Conservation (phyloP, 2,888 invertebrate species). For the Cosmorhoe ocellata region DNA sequence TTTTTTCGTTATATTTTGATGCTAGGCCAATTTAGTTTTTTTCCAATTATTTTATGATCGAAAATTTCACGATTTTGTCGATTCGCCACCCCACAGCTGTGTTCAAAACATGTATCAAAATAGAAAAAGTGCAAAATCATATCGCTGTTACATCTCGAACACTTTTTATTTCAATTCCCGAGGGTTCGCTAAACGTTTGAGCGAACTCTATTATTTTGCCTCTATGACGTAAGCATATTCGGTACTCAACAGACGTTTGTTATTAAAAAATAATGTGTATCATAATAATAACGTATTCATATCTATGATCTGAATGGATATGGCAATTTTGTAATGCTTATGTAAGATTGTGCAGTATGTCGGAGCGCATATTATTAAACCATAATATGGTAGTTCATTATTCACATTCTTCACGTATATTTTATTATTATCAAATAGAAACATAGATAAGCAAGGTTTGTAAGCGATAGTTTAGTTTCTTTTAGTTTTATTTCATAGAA, state of each 20-base stretch:
- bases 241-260: conserved; percentile 71
- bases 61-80: conserved; percentile 42
- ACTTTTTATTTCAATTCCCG: conserved; percentile 79
- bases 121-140: conserved; percentile 78
- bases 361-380: conserved; percentile 8
- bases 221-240: conserved; percentile 79
- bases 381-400: too few species aligned
- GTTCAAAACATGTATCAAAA: conserved; percentile 69
- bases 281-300: conserved; percentile 73
- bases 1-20: too few species aligned
- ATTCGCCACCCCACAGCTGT: conserved; percentile 60
- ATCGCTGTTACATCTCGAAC: conserved; percentile 80
- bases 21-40: neutral
- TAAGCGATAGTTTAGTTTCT: too few species aligned
- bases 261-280: conserved; percentile 79
- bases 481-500: too few species aligned
- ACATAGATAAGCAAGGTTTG: too few species aligned
- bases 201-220: conserved; percentile 80
- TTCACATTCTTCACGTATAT: too few species aligned
- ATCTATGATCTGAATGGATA: conserved; percentile 77
- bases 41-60: conserved; percentile 10
- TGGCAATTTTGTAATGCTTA: conserved; percentile 34
- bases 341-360: conserved; percentile 22
- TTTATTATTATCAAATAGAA: too few species aligned
- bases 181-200: conserved; percentile 80